phyloP scores from a whole-genome alignment of 1,140 invertebrate genomes.

The Lethrus apterus region DNA sequence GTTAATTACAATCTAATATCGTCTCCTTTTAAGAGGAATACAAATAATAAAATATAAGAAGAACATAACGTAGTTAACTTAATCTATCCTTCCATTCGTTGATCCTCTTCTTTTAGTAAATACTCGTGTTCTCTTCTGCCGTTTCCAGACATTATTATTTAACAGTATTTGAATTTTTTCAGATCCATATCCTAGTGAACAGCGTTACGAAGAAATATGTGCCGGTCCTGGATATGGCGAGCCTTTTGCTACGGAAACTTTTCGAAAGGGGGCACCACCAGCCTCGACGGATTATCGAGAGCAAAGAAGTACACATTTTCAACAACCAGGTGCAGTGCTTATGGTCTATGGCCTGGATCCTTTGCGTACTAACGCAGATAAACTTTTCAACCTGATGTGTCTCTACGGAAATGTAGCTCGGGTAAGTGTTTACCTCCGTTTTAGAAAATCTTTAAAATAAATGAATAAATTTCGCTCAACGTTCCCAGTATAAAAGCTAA shows the following conservation, averaged over 20 bases:
- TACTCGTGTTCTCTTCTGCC: too few species aligned
- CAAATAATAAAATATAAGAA: too few species aligned
- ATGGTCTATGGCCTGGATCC: slow-evolving; percentile 97
- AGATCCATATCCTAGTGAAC: slow-evolving; percentile 38
- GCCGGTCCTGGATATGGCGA: slow-evolving; percentile 39
- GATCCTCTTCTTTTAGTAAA: too few species aligned
- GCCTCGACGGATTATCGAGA: slow-evolving; percentile 27
- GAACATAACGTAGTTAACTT: too few species aligned
- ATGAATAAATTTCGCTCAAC: too few species aligned
- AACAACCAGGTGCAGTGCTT: slow-evolving; percentile 80
- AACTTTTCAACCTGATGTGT: slow-evolving; percentile 98
- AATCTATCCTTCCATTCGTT: too few species aligned
- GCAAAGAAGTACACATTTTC: slow-evolving; percentile 37
- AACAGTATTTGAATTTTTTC: too few species aligned
- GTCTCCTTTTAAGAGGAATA: too few species aligned
- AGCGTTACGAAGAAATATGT: slow-evolving; percentile 35
- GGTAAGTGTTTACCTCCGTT: slow-evolving; percentile 69
- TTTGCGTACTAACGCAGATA: slow-evolving; percentile 90
- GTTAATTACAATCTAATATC: too few species aligned
- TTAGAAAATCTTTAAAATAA: too few species aligned
- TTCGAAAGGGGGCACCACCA: slow-evolving; percentile 32
- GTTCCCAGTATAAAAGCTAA: too few species aligned
- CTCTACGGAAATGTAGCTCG: slow-evolving; percentile 96
- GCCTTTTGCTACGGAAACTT: slow-evolving; percentile 31
- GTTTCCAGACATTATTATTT: too few species aligned